Evolutionary conservation across 2,797 vertebrate genomes (phyloP).

Genomic region (Aythya fuligula): DNA sequence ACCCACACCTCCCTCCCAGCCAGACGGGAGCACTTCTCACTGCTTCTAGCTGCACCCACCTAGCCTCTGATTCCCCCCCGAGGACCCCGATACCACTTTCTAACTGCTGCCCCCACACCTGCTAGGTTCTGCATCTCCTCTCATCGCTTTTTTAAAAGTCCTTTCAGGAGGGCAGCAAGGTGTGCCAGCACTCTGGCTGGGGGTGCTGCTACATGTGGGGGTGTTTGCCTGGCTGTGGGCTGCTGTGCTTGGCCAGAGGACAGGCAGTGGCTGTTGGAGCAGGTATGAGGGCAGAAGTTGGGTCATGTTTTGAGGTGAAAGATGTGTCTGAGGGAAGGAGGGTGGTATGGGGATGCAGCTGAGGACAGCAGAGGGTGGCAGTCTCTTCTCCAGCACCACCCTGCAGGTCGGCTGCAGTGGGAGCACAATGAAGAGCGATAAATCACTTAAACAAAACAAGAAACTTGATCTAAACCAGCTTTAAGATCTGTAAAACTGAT

Average conservation of each 20-base stretch:
- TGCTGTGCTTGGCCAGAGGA: background rate
- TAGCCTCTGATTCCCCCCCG: background rate
- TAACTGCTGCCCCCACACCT: background rate
- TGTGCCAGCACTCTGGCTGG: background rate
- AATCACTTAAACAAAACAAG: background rate
- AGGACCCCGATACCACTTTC: background rate
- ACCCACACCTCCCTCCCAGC: rapidly evolving
- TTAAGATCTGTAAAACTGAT: background rate
- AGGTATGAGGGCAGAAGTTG: background rate
- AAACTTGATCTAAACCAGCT: slow-evolving; percentile 12
- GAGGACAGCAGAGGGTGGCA: rapidly evolving
- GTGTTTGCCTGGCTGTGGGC: background rate
- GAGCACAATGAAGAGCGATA: background rate
- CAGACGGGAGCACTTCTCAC: background rate
- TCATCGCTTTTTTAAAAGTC: background rate
- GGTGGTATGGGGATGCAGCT: background rate
- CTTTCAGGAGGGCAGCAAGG: background rate
- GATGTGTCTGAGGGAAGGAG: background rate
- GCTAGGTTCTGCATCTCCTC: background rate
- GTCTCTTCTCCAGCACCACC: background rate
- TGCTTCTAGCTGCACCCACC: background rate
- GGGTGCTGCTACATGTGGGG: background rate
- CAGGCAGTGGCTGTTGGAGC: background rate
- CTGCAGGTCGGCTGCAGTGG: background rate
- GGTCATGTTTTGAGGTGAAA: background rate